phyloP scores from a whole-genome alignment of 2,113 vertebrate genomes.

The Synodontis membranacea region DNA sequence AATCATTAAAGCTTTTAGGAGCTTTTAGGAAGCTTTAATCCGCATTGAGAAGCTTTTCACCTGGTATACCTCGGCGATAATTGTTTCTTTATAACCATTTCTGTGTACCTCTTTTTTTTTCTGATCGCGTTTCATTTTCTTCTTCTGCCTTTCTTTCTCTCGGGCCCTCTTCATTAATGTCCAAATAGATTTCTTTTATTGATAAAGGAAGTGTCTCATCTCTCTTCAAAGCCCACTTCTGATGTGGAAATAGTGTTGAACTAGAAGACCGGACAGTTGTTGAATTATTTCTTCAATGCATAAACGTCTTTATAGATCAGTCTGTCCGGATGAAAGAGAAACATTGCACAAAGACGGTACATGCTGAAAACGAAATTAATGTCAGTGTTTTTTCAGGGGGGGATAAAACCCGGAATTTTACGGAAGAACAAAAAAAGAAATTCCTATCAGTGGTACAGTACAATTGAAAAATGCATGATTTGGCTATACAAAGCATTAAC shows the following conservation, averaged over 20 bases:
- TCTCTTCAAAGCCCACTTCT: conserved; percentile 50
- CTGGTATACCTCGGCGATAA: neutral
- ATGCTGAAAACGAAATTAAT: neutral
- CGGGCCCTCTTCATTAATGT: conserved; percentile 8
- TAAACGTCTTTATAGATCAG: conserved; percentile 27
- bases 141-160: neutral
- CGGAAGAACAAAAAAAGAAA: conserved; percentile 32
- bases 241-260: conserved; percentile 51
- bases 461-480: neutral
- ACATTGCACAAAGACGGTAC: conserved; percentile 26
- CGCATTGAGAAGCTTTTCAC: conserved; percentile 10
- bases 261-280: conserved; percentile 30
- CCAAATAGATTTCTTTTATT: conserved; percentile 21
- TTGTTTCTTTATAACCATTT: neutral
- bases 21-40: neutral
- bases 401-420: conserved; percentile 26
- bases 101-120: neutral
- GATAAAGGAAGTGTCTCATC: conserved; percentile 27
- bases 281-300: conserved; percentile 45
- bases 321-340: conserved; percentile 41
- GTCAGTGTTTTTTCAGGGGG: neutral
- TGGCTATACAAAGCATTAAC: neutral
- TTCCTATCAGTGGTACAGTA: neutral
- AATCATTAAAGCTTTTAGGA: neutral
- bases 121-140: conserved; percentile 4